A percentile compares a stretch with the other conserved stretches of the same genome.
These are phyloP conservation scores for Rhinoraja longicauda DNA, from an alignment of 2,797 vertebrate species.

Conservation along the genomic window DNA sequence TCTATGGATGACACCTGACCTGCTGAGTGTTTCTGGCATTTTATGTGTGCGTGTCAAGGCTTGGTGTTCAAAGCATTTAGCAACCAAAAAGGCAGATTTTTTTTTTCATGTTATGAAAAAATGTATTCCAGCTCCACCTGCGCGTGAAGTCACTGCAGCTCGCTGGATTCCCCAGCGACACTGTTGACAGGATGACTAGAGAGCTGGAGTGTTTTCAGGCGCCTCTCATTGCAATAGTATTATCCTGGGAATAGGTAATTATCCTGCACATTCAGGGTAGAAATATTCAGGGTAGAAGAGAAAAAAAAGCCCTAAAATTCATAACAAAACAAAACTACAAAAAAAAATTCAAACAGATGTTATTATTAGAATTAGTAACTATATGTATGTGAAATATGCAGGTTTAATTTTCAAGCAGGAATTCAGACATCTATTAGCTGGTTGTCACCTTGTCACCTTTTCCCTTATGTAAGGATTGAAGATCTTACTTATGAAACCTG, in stretches of 20 bases:
- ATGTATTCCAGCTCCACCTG: not conserved
- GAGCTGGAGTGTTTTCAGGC: not conserved
- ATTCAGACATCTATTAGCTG: not conserved
- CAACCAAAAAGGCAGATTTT: not conserved
- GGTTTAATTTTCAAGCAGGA: not conserved
- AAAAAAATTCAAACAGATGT: not conserved
- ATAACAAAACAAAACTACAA: not conserved
- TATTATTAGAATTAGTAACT: not conserved
- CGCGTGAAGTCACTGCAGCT: not conserved
- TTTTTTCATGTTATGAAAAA: not conserved
- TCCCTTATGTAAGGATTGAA: not conserved
- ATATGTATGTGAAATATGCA: not conserved
- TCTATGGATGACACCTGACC: not conserved
- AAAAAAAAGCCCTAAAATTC: not conserved
- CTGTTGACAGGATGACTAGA: not conserved
- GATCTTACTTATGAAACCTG: not conserved
- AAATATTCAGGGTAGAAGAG: not conserved
- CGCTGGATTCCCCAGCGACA: not conserved
- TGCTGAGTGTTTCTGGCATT: not conserved
- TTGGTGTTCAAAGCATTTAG: constrained; percentile 6
- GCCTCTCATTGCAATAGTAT: not conserved
- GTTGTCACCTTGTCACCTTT: not conserved
- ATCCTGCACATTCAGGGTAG: not conserved
- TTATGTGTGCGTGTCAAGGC: not conserved
- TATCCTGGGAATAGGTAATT: not conserved